phyloP scores from a whole-genome alignment of 2,113 vertebrate species.

The Formicarius rufipectus region DNA sequence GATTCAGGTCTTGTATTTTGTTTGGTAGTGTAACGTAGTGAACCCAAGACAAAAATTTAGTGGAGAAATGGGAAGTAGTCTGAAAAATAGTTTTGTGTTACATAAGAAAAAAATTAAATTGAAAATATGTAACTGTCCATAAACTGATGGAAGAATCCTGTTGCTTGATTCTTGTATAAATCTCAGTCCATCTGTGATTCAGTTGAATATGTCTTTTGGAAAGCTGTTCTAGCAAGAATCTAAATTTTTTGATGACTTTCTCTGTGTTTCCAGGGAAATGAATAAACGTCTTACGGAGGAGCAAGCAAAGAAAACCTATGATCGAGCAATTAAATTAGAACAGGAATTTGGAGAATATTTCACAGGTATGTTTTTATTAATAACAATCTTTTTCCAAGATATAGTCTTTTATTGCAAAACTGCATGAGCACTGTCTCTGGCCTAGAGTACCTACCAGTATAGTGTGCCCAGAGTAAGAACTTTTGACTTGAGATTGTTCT shows the following conservation, averaged over 20 bases:
- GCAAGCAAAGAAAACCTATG: slow-evolving; percentile 94
- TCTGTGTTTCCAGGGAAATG: slow-evolving; percentile 86
- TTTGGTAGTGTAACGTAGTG: not conserved
- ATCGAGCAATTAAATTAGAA: slow-evolving; percentile 94
- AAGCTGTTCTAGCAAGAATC: not conserved
- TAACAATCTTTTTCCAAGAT: not conserved
- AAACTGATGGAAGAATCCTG: not conserved
- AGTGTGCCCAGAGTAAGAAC: not conserved
- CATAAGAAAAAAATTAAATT: not conserved
- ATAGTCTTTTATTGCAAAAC: not conserved
- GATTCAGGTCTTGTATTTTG: not conserved
- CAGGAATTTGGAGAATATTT: slow-evolving; percentile 99
- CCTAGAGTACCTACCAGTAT: not conserved
- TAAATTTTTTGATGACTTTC: not conserved
- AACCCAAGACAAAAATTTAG: not conserved
- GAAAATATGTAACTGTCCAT: not conserved
- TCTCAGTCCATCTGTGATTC: not conserved
- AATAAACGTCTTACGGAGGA: slow-evolving; percentile 96
- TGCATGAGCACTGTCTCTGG: not conserved
- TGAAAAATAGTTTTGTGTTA: not conserved
- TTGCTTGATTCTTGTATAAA: not conserved
- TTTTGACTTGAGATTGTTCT: not conserved
- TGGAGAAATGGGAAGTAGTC: not conserved
- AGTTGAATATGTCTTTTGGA: not conserved
- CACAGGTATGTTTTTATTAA: slow-evolving; percentile 82